These are phyloP conservation scores for Aproaerema taeniolella DNA, from an alignment of 2,888 invertebrate genomes.

Conservation along the genomic window DNA sequence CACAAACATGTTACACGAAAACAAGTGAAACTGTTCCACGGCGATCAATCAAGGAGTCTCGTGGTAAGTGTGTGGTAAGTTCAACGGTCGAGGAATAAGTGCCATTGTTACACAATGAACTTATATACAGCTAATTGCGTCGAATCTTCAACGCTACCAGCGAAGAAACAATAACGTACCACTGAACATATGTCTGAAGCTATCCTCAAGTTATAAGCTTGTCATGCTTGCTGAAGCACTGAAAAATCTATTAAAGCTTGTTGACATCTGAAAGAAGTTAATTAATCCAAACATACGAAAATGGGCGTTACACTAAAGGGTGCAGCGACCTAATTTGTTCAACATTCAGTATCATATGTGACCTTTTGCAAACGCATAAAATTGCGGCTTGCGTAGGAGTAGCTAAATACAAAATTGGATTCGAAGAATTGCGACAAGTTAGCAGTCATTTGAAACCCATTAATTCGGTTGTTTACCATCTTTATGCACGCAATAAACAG, in stretches of 20 bases:
- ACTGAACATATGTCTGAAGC: too few species aligned
- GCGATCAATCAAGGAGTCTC: constrained; percentile 34
- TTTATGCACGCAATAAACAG: constrained; percentile 1
- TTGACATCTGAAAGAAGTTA: too few species aligned
- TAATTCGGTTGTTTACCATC: constrained; percentile 43
- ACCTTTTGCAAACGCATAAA: constrained; percentile 46
- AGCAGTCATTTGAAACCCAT: constrained; percentile 49
- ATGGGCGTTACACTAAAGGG: constrained; percentile 2
- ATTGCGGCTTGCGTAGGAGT: constrained; percentile 57
- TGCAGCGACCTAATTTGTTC: constrained; percentile 13
- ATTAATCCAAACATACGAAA: constrained; percentile 1
- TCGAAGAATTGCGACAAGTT: constrained; percentile 53
- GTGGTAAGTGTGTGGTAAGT: constrained; percentile 30
- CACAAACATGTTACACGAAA: constrained; percentile 24
- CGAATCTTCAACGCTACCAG: too few species aligned
- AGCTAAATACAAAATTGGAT: constrained; percentile 63
- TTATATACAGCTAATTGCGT: constrained; percentile 4
- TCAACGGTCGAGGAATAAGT: constrained; percentile 36
- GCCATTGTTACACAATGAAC: constrained; percentile 8
- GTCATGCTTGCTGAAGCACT: too few species aligned
- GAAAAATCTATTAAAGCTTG: too few species aligned
- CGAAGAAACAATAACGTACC: too few species aligned
- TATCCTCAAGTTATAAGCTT: too few species aligned
- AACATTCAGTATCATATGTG: constrained; percentile 31
- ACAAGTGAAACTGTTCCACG: constrained; percentile 24